Conservation (phyloP, 1,140 invertebrate species). For the Nephotettix cincticeps region DNA sequence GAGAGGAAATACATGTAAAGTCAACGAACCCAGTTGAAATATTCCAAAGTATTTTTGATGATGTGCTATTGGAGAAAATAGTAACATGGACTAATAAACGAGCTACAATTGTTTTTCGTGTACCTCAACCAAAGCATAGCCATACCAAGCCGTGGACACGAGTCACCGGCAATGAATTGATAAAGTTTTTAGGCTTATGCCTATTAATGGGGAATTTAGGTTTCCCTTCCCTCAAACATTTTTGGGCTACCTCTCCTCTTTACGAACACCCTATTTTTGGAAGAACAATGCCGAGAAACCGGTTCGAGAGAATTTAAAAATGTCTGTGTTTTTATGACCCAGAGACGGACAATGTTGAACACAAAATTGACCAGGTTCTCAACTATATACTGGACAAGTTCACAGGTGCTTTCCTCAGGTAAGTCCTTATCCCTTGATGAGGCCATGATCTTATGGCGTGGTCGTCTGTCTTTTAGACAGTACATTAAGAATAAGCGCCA, state of each 20-base stretch:
- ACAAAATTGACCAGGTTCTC: background rate
- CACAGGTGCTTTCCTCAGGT: background rate
- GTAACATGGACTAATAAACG: background rate
- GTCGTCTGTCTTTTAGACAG: slow-evolving; percentile 43
- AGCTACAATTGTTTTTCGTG: background rate
- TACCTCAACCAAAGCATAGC: background rate
- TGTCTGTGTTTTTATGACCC: background rate
- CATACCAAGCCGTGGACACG: background rate
- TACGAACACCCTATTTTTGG: slow-evolving; percentile 17
- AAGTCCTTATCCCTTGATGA: background rate
- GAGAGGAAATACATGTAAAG: too few species aligned
- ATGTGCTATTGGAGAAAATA: too few species aligned
- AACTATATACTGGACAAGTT: background rate
- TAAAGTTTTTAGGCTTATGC: background rate
- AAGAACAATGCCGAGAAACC: background rate
- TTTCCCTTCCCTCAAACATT: background rate
- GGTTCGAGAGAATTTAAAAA: background rate
- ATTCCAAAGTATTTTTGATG: too few species aligned
- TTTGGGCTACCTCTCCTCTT: background rate
- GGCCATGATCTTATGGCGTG: slow-evolving; percentile 40
- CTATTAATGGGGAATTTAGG: slow-evolving; percentile 6
- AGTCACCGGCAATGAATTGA: background rate
- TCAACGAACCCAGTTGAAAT: too few species aligned
- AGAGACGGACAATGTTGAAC: background rate
- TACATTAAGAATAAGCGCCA: slow-evolving; percentile 44